Conservation (phyloP, 2,888 invertebrate species). For the Drosophila niveifrons region DNA sequence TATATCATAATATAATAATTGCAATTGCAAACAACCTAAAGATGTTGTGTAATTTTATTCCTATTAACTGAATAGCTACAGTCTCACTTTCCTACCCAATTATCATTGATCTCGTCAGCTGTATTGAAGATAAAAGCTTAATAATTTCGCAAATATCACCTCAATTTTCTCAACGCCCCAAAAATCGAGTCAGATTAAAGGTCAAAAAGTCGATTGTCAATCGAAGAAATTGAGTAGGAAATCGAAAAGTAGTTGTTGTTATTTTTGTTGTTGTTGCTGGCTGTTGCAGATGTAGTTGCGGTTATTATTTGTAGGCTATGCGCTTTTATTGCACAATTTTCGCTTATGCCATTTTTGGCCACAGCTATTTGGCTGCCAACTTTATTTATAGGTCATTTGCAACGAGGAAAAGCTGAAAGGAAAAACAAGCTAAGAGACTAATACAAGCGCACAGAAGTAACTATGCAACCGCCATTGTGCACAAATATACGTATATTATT, state of each 20-base stretch:
- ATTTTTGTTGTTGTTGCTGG: conserved; percentile 28
- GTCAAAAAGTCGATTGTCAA: conserved; percentile 57
- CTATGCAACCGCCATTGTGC: conserved; percentile 30
- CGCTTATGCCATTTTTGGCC: conserved; percentile 67
- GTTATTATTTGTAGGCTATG: conserved; percentile 57
- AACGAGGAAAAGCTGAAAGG: conserved; percentile 52
- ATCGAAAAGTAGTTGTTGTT: conserved; percentile 44
- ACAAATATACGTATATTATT: conserved; percentile 30
- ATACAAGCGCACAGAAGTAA: conserved; percentile 38
- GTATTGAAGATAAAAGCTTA: conserved; percentile 7
- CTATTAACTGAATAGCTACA: background rate
- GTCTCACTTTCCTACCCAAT: background rate
- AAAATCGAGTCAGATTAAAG: conserved; percentile 56
- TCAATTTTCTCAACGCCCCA: conserved; percentile 10
- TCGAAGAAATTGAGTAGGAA: conserved; percentile 60
- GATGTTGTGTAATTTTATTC: too few species aligned
- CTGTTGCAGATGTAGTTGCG: conserved; percentile 27
- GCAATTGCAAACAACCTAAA: too few species aligned
- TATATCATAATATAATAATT: too few species aligned
- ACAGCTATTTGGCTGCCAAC: conserved; percentile 70
- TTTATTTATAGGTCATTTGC: conserved; percentile 76
- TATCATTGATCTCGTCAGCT: background rate
- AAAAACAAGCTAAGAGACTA: conserved; percentile 33
- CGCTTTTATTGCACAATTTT: conserved; percentile 74
- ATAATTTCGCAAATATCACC: conserved; percentile 21